These are phyloP conservation scores for Brenthis daphne DNA, from an alignment of 2,888 invertebrate genomes.

Conservation along the genomic window DNA sequence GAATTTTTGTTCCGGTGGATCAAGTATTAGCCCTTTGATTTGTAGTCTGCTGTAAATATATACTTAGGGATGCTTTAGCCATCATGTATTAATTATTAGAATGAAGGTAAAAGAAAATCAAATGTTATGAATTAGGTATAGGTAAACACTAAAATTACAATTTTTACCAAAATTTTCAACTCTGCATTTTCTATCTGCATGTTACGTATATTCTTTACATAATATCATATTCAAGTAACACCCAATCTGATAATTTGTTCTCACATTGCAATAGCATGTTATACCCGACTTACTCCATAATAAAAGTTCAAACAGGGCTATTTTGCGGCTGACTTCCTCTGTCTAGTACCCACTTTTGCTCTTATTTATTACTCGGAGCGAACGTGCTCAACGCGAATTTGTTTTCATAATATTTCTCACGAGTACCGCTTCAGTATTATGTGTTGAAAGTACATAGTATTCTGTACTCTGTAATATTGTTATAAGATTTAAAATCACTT, in stretches of 20 bases:
- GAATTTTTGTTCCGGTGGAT: too few species aligned
- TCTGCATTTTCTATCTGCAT: neutral
- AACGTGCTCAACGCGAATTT: conserved; percentile 80
- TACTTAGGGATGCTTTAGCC: too few species aligned
- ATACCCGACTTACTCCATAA: conserved; percentile 52
- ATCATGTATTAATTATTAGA: too few species aligned
- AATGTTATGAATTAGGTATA: too few species aligned
- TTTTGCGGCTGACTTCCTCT: conserved; percentile 63
- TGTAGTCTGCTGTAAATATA: too few species aligned
- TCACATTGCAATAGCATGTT: conserved; percentile 41
- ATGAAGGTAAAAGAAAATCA: too few species aligned
- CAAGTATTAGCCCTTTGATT: too few species aligned
- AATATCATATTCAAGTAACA: conserved; percentile 2
- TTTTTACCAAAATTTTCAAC: too few species aligned
- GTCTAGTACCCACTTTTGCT: conserved; percentile 60
- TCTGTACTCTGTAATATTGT: conserved; percentile 47
- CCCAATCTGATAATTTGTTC: conserved; percentile 49
- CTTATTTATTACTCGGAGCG: conserved; percentile 78
- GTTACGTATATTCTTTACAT: neutral
- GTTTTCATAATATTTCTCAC: conserved; percentile 80
- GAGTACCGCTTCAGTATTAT: conserved; percentile 61
- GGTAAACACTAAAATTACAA: too few species aligned
- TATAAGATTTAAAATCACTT: conserved; percentile 50
- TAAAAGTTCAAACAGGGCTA: conserved; percentile 71
- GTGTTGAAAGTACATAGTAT: conserved; percentile 47